These are phyloP conservation scores for Cyclophora albipunctata DNA, from an alignment of 2,888 invertebrate genomes.

Conservation along the genomic window DNA sequence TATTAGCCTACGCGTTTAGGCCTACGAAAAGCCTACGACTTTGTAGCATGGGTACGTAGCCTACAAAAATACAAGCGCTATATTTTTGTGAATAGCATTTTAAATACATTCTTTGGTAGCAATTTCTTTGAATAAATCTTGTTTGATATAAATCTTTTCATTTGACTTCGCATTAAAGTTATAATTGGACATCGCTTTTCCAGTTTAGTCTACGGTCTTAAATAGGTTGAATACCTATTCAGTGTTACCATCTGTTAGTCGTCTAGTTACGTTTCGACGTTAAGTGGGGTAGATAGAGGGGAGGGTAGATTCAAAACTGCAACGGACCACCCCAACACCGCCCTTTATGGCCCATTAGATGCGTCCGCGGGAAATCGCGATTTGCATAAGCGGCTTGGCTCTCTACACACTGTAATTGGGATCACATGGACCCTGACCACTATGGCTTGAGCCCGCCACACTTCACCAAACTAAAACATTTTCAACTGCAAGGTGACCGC, in stretches of 20 bases:
- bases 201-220: not conserved
- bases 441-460: conserved; percentile 35
- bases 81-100: too few species aligned
- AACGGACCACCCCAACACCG: conserved; percentile 31
- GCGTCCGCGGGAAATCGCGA: conserved; percentile 70
- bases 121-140: too few species aligned
- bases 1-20: not conserved
- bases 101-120: too few species aligned
- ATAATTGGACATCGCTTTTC: too few species aligned
- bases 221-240: not conserved
- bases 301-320: conserved; percentile 52
- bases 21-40: too few species aligned
- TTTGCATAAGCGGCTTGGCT: conserved; percentile 74
- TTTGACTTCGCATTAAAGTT: too few species aligned
- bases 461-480: conserved; percentile 14
- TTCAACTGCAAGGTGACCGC: conserved; percentile 14
- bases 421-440: conserved; percentile 56
- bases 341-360: conserved; percentile 65
- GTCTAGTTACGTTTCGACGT: conserved; percentile 1
- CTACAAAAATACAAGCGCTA: too few species aligned
- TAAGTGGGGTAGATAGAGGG: not conserved
- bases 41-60: not conserved
- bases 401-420: conserved; percentile 71
- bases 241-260: conserved; percentile 7
- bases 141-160: too few species aligned